Base-by-base conservation (phyloP, 2,113 vertebrate genomes). In the Harpagus bidentatus region DNA sequence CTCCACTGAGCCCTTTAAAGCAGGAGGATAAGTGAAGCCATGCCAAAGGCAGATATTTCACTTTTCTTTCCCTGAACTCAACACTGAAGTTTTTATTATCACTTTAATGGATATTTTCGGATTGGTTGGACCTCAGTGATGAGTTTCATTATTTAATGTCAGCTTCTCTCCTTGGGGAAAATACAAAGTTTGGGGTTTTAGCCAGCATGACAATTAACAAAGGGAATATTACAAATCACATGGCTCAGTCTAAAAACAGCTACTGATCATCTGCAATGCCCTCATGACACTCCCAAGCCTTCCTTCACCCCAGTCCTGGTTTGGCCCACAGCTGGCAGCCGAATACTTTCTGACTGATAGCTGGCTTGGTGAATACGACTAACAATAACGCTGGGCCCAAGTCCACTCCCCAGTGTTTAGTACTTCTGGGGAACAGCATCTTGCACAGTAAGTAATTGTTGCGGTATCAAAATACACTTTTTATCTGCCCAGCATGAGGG, bases 181-280 rank as follows among this genome's bases (percentile, higher is more conserved):
- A 88, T 22, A 67, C 11, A 69, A 63, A 47, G 23, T 77, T 91
- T 63, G 36, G 28, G 16, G 7, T 42, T 82, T 93, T 61, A 95
- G 45, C n/a, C 56, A 86, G 22, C 40, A 43, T 9, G 18, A 74
- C 67, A 90, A 61, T 78, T 86, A 92, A 76, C 77, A 86, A 88
- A 81, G 40, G 13, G 47, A 93, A 67, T 81, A 88, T 78, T 83
- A 93, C 26, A 53, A 77, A 80, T 92, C 92, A 88, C 74, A 90
- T 70, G 63, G 3, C 45, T 88, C 23, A 43, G 69, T 88, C 88
- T 97, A 88, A 97, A 96, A 95, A 43, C 70, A 96, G 78, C 87
- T 91, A 52, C 82, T 56, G 50, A 88, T 92, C 48, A 66, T 86
- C 88, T 92, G 71, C 82, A 86, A 55, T 92, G 72, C 63, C 55